Percentiles rank a stretch among this genome's conserved stretches.
Conservation (phyloP, 2,888 invertebrate genomes). For the Drosophila tripunctata region DNA sequence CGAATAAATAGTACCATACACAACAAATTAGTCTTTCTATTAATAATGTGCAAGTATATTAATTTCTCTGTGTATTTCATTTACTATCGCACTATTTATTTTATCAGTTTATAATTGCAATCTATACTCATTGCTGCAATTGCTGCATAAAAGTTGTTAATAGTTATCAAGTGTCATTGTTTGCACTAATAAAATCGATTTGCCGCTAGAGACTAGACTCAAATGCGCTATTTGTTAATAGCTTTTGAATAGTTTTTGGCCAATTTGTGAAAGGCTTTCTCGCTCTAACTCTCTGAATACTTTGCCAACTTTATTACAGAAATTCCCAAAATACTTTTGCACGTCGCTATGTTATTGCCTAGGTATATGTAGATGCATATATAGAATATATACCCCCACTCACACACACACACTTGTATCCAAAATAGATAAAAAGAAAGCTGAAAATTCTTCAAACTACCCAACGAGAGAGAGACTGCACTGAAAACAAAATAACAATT, state of each 20-base stretch:
- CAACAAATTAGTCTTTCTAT: too few relatives aligned
- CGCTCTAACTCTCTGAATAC: conserved; percentile 24
- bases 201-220: neutral
- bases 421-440: conserved; percentile 7
- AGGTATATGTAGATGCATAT: conserved; percentile 41
- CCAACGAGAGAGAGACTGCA: conserved; percentile 24
- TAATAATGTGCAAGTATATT: too few relatives aligned
- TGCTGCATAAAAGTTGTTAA: too few relatives aligned
- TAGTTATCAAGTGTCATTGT: neutral
- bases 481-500: conserved; percentile 61
- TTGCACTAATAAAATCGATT: neutral
- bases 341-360: conserved; percentile 56
- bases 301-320: conserved; percentile 68
- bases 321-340: conserved; percentile 66
- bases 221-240: conserved; percentile 11
- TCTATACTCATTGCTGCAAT: neutral
- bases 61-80: too few relatives aligned
- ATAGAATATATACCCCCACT: too few relatives aligned
- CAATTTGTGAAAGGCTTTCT: neutral
- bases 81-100: neutral
- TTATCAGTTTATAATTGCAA: neutral
- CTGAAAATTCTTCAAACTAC: conserved; percentile 62
- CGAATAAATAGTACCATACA: too few relatives aligned
- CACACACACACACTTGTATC: conserved; percentile 37
- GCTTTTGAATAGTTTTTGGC: conserved; percentile 5